phyloP scores from a whole-genome alignment of 92 coral and sea anemone species.

The Blastomussa wellsi region DNA sequence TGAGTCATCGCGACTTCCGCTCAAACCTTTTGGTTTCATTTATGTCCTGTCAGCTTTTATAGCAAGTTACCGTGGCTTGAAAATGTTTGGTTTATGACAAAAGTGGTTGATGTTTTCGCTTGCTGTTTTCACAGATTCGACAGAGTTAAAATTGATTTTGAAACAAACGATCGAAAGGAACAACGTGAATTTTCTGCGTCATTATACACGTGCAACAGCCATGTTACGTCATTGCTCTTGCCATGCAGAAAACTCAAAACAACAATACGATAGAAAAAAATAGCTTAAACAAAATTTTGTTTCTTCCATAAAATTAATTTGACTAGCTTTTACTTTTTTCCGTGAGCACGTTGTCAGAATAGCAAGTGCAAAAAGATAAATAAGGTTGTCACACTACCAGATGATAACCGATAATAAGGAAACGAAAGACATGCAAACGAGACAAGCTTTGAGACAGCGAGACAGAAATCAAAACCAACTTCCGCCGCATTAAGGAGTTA shows the following conservation, averaged over 20 bases:
- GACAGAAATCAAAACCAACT: not conserved
- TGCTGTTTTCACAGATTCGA: not conserved
- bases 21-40: slow-evolving; percentile 16
- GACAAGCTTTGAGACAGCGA: not conserved
- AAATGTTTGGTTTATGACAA: not conserved
- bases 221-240: not conserved
- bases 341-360: not conserved
- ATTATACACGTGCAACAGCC: not conserved
- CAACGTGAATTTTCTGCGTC: not conserved
- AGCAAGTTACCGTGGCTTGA: not conserved
- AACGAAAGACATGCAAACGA: not conserved
- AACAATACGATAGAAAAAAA: not conserved
- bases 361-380: not conserved
- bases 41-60: not conserved
- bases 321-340: not conserved
- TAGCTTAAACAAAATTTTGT: not conserved
- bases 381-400: not conserved
- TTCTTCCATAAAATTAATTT: not conserved
- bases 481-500: not conserved
- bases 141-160: not conserved
- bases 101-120: not conserved
- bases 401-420: not conserved
- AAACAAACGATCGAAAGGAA: not conserved
- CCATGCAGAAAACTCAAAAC: not conserved
- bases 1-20: slow-evolving; percentile 15